phyloP scores from a whole-genome alignment of 2,888 invertebrate genomes.

The Netelia fuscicornis region DNA sequence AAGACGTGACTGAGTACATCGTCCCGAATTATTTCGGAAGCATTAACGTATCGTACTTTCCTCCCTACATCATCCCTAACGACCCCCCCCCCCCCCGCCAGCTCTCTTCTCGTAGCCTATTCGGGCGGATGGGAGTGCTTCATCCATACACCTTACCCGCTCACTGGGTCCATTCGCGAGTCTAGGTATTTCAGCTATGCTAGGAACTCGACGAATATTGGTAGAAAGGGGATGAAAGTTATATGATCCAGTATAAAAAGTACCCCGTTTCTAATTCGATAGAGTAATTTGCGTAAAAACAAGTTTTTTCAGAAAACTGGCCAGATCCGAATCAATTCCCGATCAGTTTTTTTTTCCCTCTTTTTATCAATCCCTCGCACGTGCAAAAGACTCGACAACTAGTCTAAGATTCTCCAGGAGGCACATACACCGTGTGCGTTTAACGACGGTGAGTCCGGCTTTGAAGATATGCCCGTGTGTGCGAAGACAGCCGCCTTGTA shows the following conservation, averaged over 20 bases:
- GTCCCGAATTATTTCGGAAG: slow-evolving; percentile 76
- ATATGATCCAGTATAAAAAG: not conserved
- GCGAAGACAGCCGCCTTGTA: slow-evolving; percentile 28
- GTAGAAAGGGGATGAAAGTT: not conserved
- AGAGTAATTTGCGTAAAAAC: not conserved
- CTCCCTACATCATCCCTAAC: not conserved
- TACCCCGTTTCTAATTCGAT: not conserved
- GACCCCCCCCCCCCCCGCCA: not conserved
- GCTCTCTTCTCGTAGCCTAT: slow-evolving; percentile 33
- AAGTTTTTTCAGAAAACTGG: not conserved
- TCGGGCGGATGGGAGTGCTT: slow-evolving; percentile 41
- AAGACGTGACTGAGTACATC: slow-evolving; percentile 66
- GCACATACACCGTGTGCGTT: slow-evolving; percentile 71
- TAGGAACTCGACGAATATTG: slow-evolving; percentile 7
- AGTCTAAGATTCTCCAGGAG: slow-evolving; percentile 12
- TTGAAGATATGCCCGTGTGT: slow-evolving; percentile 75
- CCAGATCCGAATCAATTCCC: not conserved
- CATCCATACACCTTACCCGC: slow-evolving; percentile 51
- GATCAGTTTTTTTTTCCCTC: slow-evolving; percentile 1
- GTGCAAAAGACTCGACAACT: slow-evolving; percentile 12
- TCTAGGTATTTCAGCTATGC: not conserved
- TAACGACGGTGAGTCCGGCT: slow-evolving; percentile 78
- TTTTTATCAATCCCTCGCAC: slow-evolving; percentile 6
- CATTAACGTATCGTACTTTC: slow-evolving; percentile 69
- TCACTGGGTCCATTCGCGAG: slow-evolving; percentile 38